Conservation (phyloP, 2,888 invertebrate genomes). For the Nyleta sp. region DNA sequence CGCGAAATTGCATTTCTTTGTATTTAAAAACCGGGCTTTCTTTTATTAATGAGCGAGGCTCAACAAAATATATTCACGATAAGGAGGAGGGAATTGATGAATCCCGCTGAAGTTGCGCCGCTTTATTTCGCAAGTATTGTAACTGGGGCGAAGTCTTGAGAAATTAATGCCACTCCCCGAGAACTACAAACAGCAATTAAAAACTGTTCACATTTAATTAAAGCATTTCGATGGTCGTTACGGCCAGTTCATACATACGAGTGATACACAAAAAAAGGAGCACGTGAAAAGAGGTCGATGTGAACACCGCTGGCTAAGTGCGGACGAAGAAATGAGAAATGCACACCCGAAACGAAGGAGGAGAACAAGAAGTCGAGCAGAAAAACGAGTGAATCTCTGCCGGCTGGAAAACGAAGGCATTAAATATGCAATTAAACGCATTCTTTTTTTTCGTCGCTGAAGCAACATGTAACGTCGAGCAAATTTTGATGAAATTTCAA, state of each 20-base stretch:
- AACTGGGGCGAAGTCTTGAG: slow-evolving; percentile 71
- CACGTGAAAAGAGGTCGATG: slow-evolving; percentile 62
- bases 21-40: slow-evolving; percentile 10
- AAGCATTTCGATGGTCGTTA: slow-evolving; percentile 71
- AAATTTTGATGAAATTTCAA: no score
- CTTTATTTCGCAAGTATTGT: slow-evolving; percentile 65
- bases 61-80: slow-evolving; percentile 58
- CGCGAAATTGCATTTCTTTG: slow-evolving; percentile 7
- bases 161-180: slow-evolving; percentile 72
- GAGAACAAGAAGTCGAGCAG: slow-evolving; percentile 38
- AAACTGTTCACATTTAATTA: slow-evolving; percentile 77
- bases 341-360: slow-evolving; percentile 38
- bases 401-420: slow-evolving; percentile 17
- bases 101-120: slow-evolving; percentile 58
- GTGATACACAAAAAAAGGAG: slow-evolving; percentile 28
- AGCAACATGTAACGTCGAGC: no score
- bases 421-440: slow-evolving; percentile 41
- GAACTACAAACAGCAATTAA: slow-evolving; percentile 72
- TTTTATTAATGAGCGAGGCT: slow-evolving; percentile 51
- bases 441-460: no score
- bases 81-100: slow-evolving; percentile 66
- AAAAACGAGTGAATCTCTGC: slow-evolving; percentile 35
- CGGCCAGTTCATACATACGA: slow-evolving; percentile 42
- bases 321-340: slow-evolving; percentile 47
- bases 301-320: slow-evolving; percentile 42